Conservation (phyloP, 2,888 invertebrate species). For the Chrysodeixis includens region DNA sequence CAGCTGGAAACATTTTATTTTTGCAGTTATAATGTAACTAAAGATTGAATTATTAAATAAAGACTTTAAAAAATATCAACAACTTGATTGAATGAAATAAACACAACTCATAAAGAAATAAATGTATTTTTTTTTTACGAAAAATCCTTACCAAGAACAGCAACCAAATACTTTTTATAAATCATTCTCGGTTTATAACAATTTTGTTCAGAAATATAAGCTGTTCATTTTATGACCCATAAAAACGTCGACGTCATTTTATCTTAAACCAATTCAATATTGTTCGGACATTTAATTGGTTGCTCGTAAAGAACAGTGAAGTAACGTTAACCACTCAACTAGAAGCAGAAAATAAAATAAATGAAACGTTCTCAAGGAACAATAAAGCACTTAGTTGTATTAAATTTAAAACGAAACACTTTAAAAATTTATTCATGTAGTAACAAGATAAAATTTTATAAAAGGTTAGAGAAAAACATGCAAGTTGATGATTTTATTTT, state of each 20-base stretch:
- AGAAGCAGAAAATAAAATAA: constrained; percentile 17
- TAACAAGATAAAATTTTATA: no score
- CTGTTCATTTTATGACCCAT: constrained; percentile 33
- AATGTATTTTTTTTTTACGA: constrained; percentile 10
- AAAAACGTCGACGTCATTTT: constrained; percentile 29
- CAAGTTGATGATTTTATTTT: no score
- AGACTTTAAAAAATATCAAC: no score
- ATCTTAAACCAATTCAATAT: constrained; percentile 41
- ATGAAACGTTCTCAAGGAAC: no score
- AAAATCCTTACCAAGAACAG: constrained; percentile 54
- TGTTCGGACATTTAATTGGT: constrained; percentile 41
- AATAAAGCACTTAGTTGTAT: no score
- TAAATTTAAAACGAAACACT: no score
- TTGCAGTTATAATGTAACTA: background rate
- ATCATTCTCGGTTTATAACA: constrained; percentile 42
- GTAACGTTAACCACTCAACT: constrained; percentile 21
- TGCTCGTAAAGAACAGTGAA: constrained; percentile 36
- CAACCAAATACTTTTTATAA: constrained; percentile 40
- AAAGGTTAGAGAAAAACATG: no score
- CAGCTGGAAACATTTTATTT: constrained; percentile 59
- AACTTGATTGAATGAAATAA: no score
- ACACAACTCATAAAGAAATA: no score
- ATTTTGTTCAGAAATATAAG: constrained; percentile 28
- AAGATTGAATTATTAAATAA: no score
- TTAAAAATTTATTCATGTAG: no score